Conservation (phyloP, 2,797 vertebrate genomes). For the Emydoidea blandingii region DNA sequence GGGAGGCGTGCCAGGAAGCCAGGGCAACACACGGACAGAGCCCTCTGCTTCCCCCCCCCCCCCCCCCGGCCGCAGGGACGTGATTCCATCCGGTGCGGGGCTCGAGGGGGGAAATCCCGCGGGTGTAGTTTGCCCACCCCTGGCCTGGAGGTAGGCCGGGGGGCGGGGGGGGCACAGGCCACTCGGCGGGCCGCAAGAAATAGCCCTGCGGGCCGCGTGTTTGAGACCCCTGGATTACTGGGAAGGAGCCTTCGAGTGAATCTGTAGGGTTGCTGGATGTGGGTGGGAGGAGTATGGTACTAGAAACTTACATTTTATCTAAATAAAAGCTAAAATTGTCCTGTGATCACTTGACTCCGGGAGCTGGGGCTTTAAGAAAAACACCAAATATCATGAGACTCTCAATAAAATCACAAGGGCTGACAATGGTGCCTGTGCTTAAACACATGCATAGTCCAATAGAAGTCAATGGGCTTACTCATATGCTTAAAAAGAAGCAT, state of each 20-base stretch:
- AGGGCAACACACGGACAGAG: too few species aligned
- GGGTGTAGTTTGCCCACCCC: too few species aligned
- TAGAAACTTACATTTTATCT: background rate
- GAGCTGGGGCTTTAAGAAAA: background rate
- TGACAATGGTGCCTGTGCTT: background rate
- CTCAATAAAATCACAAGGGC: background rate
- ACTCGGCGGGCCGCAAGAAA: too few species aligned
- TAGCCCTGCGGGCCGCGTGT: too few species aligned
- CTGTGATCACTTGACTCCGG: rapidly evolving
- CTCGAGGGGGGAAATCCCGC: too few species aligned
- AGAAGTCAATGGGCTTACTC: background rate
- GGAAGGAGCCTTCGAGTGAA: background rate
- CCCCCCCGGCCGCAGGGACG: too few species aligned
- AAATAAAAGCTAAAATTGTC: background rate
- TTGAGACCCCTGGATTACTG: too few species aligned
- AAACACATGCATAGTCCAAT: rapidly evolving
- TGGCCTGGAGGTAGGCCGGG: too few species aligned
- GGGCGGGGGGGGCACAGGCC: too few species aligned
- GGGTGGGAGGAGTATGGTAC: background rate
- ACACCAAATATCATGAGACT: rapidly evolving
- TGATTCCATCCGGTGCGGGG: too few species aligned
- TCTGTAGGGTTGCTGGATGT: background rate
- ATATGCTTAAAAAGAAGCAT: background rate
- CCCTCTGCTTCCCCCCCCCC: too few species aligned
- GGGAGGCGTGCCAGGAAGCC: too few species aligned